Evolutionary conservation across 2,797 vertebrate genomes (phyloP).

Genomic region (Poeciliopsis paucimaculata): DNA sequence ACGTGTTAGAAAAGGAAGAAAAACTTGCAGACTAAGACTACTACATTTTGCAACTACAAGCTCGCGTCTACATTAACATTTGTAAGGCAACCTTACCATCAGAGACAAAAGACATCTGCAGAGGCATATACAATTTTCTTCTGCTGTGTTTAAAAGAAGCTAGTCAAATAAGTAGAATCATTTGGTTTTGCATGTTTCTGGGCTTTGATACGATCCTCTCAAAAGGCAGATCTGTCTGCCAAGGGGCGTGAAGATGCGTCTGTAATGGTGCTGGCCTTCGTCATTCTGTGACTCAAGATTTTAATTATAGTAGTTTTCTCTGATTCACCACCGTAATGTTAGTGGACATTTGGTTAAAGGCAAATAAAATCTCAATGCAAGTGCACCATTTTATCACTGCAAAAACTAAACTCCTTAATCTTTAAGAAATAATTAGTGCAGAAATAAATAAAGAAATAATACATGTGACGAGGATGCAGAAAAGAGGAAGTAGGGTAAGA

Average conservation of each 20-base stretch:
- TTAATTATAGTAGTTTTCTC: constrained; percentile 18
- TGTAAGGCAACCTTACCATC: background rate
- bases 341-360: constrained; percentile 11
- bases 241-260: background rate
- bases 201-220: constrained; percentile 9
- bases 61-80: background rate
- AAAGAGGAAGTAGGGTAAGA: constrained; percentile 32
- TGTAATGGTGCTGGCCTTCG: constrained; percentile 1
- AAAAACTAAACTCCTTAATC: background rate
- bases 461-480: background rate
- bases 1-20: background rate
- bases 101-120: background rate
- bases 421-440: background rate
- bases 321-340: constrained; percentile 4
- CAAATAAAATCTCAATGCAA: background rate
- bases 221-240: constrained; percentile 18
- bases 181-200: constrained; percentile 9
- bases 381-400: background rate
- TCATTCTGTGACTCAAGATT: constrained; percentile 23
- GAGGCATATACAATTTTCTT: constrained; percentile 8
- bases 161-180: constrained; percentile 22
- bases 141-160: constrained; percentile 23
- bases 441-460: background rate
- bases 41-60: background rate
- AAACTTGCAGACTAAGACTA: constrained; percentile 4